Evolutionary conservation across 1,140 invertebrate genomes (phyloP), one percentile per base, ranked within the genome.

Genomic region (Diuraphis noxia): DNA sequence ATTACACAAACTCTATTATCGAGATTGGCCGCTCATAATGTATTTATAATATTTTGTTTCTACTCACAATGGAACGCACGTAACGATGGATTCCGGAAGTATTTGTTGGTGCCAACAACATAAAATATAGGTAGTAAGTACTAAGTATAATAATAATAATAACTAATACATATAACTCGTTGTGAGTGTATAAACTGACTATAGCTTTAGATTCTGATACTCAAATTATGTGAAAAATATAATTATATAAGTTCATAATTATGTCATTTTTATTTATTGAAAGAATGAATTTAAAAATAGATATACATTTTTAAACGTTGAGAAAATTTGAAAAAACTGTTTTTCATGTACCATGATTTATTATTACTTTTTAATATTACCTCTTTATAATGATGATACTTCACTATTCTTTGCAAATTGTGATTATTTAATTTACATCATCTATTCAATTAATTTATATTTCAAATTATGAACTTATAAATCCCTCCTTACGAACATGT

Each of bases 11-110:
- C 30, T 17, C 13, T 72, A 63, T 34, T n/a, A 17, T 72, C 5
- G 0, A 10, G 34, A 72, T 72, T 72, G n/a, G 56, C 56, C 56
- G 13, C 56, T 72, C 30, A n/a, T 72, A n/a, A 72, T 72, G 56
- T n/a, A 72, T 72, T 72, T 72, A n/a, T 72, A 72, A 72, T 72
- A n/a, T n/a, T n/a, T 72, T 72, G n/a, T 72, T 72, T 72, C 56
- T n/a, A 13, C 10, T 72, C 56, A 72, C 56, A 17, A 72, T n/a
- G 30, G 56, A 17, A 72, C 2, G 56, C 30, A 17, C 56, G 13
- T n/a, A 72, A 72, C 30, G 30, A 72, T 72, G 56, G 56, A n/a
- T n/a, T 63, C 30, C 56, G 56, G 56, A 72, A 72, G 56, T 72
- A 34, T n/a, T 72, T n/a, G n/a, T 72, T 72, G 56, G 56, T n/a